Percentiles rank a stretch among this genome's conserved stretches.
phyloP scores from a whole-genome alignment of 2,797 vertebrate species.

The Enteromius thamalakanensis region DNA sequence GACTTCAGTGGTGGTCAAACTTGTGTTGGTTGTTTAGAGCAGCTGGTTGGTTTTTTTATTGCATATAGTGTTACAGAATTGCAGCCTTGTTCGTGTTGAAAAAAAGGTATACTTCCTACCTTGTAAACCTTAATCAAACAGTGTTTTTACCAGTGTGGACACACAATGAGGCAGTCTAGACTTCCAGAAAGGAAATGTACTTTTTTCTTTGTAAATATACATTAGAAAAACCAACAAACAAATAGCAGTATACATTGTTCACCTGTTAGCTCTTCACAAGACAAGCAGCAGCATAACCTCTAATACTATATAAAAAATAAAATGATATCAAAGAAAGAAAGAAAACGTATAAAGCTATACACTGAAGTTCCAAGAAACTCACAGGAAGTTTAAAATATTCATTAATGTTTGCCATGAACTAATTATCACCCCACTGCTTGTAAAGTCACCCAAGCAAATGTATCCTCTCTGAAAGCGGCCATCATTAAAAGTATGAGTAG shows the following conservation, averaged over 20 bases:
- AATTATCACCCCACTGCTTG: constrained; percentile 56
- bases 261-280: constrained; percentile 3
- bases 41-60: constrained; percentile 9
- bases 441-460: constrained; percentile 57
- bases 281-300: constrained; percentile 8
- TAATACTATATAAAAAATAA: background rate
- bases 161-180: constrained; percentile 1
- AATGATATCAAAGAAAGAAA: constrained; percentile 12
- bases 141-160: constrained; percentile 2
- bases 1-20: constrained; percentile 28
- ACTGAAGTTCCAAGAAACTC: constrained; percentile 32
- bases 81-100: constrained; percentile 29
- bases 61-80: constrained; percentile 19
- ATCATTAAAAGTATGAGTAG: constrained; percentile 39
- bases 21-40: constrained; percentile 15
- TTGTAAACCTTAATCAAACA: constrained; percentile 40
- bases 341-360: background rate
- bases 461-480: constrained; percentile 57
- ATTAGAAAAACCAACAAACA: constrained; percentile 10
- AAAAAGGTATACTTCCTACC: constrained; percentile 10
- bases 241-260: background rate
- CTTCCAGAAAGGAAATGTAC: background rate
- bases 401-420: constrained; percentile 42
- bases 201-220: constrained; percentile 28
- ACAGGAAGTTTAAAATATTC: constrained; percentile 47